phyloP scores from a whole-genome alignment of 2,888 invertebrate species.

The Pandemis corylana region DNA sequence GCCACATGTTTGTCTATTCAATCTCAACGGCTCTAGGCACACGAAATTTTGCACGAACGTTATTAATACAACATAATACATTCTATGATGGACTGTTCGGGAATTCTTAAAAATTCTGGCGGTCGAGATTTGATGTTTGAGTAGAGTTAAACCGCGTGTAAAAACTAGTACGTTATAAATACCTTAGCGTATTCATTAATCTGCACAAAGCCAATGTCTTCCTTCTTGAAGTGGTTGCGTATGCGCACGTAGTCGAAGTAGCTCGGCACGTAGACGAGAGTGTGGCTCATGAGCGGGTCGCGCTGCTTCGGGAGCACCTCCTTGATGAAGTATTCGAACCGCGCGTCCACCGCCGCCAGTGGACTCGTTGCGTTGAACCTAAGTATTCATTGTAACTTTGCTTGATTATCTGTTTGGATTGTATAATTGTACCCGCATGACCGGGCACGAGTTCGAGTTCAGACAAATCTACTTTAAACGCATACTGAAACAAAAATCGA shows the following conservation, averaged over 20 bases:
- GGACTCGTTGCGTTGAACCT: slow-evolving; percentile 88
- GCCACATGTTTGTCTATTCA: too few species aligned
- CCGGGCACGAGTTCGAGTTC: too few species aligned
- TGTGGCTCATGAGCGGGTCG: slow-evolving; percentile 92
- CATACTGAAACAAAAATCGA: too few species aligned
- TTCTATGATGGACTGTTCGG: too few species aligned
- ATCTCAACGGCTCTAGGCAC: too few species aligned
- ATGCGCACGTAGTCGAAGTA: slow-evolving; percentile 98
- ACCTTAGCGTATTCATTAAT: slow-evolving; percentile 97
- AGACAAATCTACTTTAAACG: too few species aligned
- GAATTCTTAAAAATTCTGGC: too few species aligned
- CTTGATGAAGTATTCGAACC: slow-evolving; percentile 93
- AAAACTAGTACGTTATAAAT: slow-evolving; percentile 37
- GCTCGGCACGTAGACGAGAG: slow-evolving; percentile 95
- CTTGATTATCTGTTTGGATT: too few species aligned
- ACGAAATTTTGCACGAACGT: not conserved
- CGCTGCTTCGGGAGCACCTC: slow-evolving; percentile 93
- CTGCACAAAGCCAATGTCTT: slow-evolving; percentile 94
- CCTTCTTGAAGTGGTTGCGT: slow-evolving; percentile 95
- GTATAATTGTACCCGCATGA: too few species aligned
- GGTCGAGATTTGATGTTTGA: too few species aligned
- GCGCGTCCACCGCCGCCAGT: slow-evolving; percentile 88
- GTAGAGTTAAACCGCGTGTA: too few species aligned
- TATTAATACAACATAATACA: not conserved
- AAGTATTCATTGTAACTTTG: slow-evolving; percentile 27